Evolutionary conservation across 2,113 vertebrate genomes (phyloP).

Genomic region (Corynorhinus townsendii): DNA sequence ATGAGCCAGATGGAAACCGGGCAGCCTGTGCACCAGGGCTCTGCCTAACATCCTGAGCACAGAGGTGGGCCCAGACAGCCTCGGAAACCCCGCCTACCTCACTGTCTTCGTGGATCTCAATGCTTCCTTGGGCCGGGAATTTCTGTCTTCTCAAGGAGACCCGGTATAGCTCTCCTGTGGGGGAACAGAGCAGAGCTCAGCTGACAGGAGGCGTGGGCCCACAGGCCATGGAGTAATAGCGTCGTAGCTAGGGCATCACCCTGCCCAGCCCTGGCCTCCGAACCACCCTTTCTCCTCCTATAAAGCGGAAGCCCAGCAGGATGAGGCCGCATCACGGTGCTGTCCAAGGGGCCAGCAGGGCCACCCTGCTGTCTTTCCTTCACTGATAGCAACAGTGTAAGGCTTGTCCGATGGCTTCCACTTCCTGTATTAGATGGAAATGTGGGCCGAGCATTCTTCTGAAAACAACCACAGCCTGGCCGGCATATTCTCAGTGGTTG

Average conservation of each 20-base stretch:
- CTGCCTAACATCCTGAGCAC: neutral
- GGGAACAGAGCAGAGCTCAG: neutral
- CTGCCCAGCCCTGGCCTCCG: neutral
- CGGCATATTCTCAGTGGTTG: too few relatives aligned
- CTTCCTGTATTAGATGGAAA: neutral
- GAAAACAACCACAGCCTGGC: neutral
- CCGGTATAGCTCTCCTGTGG: slow-evolving; percentile 85
- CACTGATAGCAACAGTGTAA: rapidly evolving
- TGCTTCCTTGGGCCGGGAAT: slow-evolving; percentile 89
- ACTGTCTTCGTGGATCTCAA: slow-evolving; percentile 89
- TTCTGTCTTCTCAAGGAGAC: slow-evolving; percentile 83
- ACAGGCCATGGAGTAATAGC: neutral
- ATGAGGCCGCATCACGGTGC: rapidly evolving
- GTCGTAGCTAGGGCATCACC: neutral
- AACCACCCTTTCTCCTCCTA: neutral
- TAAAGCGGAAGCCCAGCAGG: neutral
- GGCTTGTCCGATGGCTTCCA: rapidly evolving
- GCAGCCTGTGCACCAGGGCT: neutral
- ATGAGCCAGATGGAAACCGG: neutral
- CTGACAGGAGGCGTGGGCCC: neutral
- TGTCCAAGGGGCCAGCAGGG: neutral
- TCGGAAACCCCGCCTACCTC: slow-evolving; percentile 83
- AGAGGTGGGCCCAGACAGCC: neutral
- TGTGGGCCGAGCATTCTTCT: neutral
- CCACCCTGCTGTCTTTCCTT: neutral